Conservation (phyloP, 2,888 invertebrate genomes). For the Noctua janthina region DNA sequence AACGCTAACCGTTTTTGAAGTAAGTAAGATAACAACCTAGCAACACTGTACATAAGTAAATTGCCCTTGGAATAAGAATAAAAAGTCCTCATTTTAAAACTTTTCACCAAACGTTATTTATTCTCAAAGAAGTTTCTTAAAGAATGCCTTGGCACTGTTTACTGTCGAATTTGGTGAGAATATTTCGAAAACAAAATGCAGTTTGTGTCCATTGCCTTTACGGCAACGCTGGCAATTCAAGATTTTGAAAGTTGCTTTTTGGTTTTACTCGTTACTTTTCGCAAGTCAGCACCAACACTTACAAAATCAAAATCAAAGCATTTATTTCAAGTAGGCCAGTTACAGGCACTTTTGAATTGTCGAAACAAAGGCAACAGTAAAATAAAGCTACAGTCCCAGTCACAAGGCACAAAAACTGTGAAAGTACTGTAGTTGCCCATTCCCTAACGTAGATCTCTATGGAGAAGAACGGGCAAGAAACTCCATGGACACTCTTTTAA, state of each 20-base stretch:
- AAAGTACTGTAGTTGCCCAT: too few species aligned
- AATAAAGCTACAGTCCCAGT: too few species aligned
- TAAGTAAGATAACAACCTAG: too few species aligned
- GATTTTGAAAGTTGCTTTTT: constrained; percentile 2
- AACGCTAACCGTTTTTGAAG: too few species aligned
- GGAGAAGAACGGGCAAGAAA: too few species aligned
- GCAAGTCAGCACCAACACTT: not conserved
- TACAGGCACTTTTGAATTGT: too few species aligned
- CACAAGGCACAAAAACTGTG: too few species aligned
- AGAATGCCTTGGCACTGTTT: constrained; percentile 31
- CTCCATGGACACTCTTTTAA: too few species aligned
- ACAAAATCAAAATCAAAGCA: too few species aligned
- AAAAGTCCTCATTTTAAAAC: not conserved
- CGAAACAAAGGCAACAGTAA: too few species aligned
- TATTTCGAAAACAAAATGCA: constrained; percentile 18
- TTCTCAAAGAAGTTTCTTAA: not conserved
- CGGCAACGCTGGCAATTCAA: not conserved
- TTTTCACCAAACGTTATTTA: not conserved
- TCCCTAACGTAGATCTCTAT: too few species aligned
- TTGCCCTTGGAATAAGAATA: not conserved
- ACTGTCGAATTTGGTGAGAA: constrained; percentile 4
- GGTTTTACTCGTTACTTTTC: not conserved
- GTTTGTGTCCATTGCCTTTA: not conserved
- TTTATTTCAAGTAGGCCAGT: too few species aligned
- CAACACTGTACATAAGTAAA: not conserved